Evolutionary conservation across 2,113 vertebrate species (phyloP).

Genomic region (Microcebus tavaratra): DNA sequence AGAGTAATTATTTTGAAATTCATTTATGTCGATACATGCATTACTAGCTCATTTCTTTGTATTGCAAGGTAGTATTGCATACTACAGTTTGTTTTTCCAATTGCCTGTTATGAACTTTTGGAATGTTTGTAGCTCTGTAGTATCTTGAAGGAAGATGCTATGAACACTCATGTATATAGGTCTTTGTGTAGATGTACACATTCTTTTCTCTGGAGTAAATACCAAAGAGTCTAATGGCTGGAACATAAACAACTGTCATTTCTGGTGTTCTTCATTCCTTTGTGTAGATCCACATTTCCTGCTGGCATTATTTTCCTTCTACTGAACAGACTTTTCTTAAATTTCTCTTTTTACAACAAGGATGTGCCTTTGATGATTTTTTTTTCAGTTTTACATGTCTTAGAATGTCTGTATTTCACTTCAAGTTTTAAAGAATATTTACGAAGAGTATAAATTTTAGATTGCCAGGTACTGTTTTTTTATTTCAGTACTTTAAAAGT

Average conservation of each 20-base stretch:
- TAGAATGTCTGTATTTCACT: neutral
- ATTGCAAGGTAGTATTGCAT: neutral
- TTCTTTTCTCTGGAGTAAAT: neutral
- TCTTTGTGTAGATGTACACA: neutral
- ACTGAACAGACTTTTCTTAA: neutral
- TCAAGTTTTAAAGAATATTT: neutral
- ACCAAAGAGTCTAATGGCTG: neutral
- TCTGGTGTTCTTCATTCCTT: neutral
- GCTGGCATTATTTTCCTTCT: neutral
- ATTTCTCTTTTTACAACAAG: neutral
- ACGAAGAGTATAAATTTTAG: neutral
- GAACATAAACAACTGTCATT: neutral
- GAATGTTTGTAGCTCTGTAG: neutral
- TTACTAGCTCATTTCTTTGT: neutral
- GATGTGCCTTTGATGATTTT: neutral
- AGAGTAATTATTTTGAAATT: neutral
- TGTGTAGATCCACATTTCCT: neutral
- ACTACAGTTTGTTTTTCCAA: neutral
- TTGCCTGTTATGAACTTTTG: neutral
- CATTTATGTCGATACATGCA: neutral
- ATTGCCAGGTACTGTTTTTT: neutral
- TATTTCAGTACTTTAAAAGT: neutral
- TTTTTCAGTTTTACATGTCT: neutral
- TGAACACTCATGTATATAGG: neutral
- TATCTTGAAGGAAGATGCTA: neutral